Evolutionary conservation across 2,888 invertebrate genomes (phyloP), one percentile per base, ranked within the genome.

Genomic region (Troilus luridus): DNA sequence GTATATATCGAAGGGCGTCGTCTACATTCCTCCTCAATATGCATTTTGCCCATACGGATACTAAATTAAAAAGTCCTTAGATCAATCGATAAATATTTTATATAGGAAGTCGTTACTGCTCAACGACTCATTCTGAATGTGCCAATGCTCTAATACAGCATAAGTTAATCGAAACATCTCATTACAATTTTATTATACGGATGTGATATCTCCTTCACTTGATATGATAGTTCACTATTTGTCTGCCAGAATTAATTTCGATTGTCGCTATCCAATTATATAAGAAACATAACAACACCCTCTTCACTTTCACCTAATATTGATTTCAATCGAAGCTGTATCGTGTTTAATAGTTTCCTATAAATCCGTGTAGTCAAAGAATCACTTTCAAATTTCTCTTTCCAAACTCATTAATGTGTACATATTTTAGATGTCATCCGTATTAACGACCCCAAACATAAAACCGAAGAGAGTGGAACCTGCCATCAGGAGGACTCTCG

Each of bases 351-450:
- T 77, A 77, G 72, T 77, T 77, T 5, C 17, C 17, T 41, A 41
- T 27, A 77, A 77, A 77, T 17, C 14, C 9, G 72, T 17, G 14
- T 17, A 77, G 72, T 77, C 72, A 41, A 77, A 77, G 41, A 24
- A 14, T 12, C 67, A 77, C 72, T 77, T 77, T 77, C 72, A 77
- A 77, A 77, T 77, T 77, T 77, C 72, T 77, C 72, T 77, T 77
- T 77, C 41, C 72, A 41, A 77, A 41, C 41, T 41, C 72, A 77
- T 77, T 77, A 41, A 77, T 27, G 41, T 77, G 72, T 77, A 77
- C 72, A 77, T 77, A 77, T 77, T 77, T 77, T 41, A 77, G 19
- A 77, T 77, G 72, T 77, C 27, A 77, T 77, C 72, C n/a, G 81
- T 85, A 8, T 21, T 85, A 56, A 54, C 77, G 77, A 27, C 12